Percentiles rank a stretch among this genome's conserved stretches.
phyloP scores from a whole-genome alignment of 2,797 vertebrate species.

The Graptemys geographica region DNA sequence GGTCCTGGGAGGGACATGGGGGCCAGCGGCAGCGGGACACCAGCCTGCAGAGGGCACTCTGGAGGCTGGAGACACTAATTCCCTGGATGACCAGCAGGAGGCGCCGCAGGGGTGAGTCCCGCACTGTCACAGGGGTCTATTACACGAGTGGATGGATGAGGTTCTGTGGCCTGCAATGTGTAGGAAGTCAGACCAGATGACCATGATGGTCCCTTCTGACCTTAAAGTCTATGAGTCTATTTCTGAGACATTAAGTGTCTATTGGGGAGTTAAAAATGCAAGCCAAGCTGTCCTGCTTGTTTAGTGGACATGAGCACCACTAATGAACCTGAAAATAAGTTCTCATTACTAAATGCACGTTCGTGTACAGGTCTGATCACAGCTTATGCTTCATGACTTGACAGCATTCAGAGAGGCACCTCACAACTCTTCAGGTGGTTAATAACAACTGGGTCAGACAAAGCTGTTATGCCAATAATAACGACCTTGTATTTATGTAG shows the following conservation, averaged over 20 bases:
- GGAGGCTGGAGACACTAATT: no score
- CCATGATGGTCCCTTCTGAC: background rate
- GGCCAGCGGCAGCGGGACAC: no score
- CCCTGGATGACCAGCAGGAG: no score
- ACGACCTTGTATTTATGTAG: background rate
- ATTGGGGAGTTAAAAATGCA: background rate
- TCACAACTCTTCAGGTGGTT: background rate
- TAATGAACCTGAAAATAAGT: slow-evolving; percentile 28
- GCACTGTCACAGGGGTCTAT: background rate
- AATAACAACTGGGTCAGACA: background rate
- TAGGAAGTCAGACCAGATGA: background rate
- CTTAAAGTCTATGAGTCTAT: background rate
- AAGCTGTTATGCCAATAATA: background rate
- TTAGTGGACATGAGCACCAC: background rate
- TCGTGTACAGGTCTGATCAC: background rate
- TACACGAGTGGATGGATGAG: background rate
- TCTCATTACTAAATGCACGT: background rate
- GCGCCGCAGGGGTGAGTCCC: no score
- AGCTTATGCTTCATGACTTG: background rate
- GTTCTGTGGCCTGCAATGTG: background rate
- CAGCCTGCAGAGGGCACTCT: no score
- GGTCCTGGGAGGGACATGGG: no score
- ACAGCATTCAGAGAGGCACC: background rate
- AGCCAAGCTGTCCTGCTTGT: background rate
- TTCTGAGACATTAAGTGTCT: background rate